Percentiles rank a stretch among this genome's conserved stretches.
phyloP scores from a whole-genome alignment of 2,113 vertebrate genomes.

The Planiliza haematocheilus region DNA sequence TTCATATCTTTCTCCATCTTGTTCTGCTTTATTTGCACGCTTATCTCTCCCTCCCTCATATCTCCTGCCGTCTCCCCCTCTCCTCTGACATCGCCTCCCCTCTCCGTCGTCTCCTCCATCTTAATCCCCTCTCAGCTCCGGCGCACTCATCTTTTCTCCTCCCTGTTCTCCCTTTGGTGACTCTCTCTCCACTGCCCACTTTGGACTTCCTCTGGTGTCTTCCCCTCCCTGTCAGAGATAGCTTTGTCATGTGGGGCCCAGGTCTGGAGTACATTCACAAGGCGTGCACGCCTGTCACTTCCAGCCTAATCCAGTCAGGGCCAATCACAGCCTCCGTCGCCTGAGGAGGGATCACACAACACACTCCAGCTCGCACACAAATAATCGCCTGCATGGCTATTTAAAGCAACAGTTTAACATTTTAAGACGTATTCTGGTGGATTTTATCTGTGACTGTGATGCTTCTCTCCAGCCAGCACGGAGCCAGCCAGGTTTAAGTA shows the following conservation, averaged over 20 bases:
- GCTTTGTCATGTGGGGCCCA: slow-evolving; percentile 44
- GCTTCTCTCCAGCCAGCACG: too few species aligned
- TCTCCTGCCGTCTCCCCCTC: slow-evolving; percentile 5
- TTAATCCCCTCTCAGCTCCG: slow-evolving; percentile 51
- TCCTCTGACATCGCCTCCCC: slow-evolving; percentile 10
- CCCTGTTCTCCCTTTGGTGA: slow-evolving; percentile 18
- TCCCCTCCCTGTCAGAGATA: slow-evolving; percentile 23
- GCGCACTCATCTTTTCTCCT: slow-evolving; percentile 22
- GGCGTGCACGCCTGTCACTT: slow-evolving; percentile 32
- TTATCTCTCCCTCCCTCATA: slow-evolving; percentile 29
- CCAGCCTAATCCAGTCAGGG: slow-evolving; percentile 54
- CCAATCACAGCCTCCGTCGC: slow-evolving; percentile 34
- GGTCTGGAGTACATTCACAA: slow-evolving; percentile 46
- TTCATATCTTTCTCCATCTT: slow-evolving; percentile 35
- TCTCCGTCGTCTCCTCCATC: slow-evolving; percentile 20
- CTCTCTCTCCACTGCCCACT: slow-evolving; percentile 7
- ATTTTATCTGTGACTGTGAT: background rate
- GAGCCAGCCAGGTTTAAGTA: too few species aligned
- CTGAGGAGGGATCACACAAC: slow-evolving; percentile 11
- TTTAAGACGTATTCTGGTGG: background rate
- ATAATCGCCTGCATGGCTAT: slow-evolving; percentile 5
- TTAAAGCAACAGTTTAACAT: slow-evolving; percentile 4
- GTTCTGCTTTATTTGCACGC: slow-evolving; percentile 21
- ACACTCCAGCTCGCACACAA: background rate
- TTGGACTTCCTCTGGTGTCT: slow-evolving; percentile 10